phyloP scores from a whole-genome alignment of 2,113 vertebrate species.

The Ceyx cyanopectus region DNA sequence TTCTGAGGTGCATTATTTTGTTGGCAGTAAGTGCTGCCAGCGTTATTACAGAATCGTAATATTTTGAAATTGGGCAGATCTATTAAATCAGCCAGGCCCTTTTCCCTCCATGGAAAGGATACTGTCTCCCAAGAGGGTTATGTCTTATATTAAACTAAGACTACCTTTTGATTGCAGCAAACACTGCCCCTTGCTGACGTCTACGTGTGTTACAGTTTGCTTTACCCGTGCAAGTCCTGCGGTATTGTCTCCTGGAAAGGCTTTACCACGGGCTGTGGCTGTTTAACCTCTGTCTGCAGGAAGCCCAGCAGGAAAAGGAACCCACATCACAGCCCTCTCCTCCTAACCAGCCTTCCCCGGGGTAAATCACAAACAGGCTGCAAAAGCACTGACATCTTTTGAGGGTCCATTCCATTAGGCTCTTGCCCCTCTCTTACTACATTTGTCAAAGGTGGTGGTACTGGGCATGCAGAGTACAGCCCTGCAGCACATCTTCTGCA shows the following conservation, averaged over 20 bases:
- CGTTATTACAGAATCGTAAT: background rate
- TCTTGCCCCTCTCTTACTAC: background rate
- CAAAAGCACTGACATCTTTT: background rate
- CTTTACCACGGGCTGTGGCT: rapidly evolving
- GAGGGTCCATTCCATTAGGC: background rate
- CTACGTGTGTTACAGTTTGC: background rate
- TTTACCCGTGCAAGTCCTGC: background rate
- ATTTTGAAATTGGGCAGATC: background rate
- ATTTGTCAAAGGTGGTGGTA: background rate
- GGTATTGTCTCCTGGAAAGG: background rate
- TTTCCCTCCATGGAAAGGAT: background rate
- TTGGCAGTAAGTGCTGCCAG: background rate
- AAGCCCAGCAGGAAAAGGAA: background rate
- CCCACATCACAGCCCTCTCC: background rate
- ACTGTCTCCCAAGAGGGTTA: background rate
- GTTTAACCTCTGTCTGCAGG: background rate
- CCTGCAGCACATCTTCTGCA: background rate
- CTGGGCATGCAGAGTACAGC: background rate
- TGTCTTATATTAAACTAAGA: background rate
- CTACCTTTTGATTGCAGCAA: background rate
- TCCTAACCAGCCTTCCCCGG: background rate
- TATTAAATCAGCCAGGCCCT: background rate
- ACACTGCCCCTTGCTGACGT: background rate
- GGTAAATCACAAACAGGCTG: background rate
- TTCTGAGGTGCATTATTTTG: background rate